These are phyloP conservation scores for Mimumesa dahlbomi DNA, from an alignment of 2,888 invertebrate species.

Conservation along the genomic window DNA sequence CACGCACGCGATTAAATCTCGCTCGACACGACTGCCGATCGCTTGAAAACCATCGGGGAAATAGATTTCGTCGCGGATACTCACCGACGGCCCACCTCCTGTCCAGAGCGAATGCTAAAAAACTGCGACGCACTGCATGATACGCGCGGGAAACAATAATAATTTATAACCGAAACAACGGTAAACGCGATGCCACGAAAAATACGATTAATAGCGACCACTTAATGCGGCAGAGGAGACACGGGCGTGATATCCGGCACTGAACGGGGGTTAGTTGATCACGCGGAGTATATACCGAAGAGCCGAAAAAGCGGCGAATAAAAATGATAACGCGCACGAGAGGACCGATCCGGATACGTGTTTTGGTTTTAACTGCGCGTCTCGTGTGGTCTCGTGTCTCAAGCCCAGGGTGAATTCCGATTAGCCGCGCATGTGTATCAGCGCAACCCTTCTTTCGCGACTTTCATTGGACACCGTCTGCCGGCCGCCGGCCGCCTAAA, in stretches of 20 bases:
- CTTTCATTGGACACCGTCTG: slow-evolving; percentile 44
- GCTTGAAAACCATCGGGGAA: background rate
- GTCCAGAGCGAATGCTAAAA: slow-evolving; percentile 76
- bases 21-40: background rate
- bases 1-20: slow-evolving; percentile 30
- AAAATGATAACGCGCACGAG: slow-evolving; percentile 44
- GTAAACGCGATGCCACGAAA: background rate
- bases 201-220: background rate
- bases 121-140: slow-evolving; percentile 72
- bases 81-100: slow-evolving; percentile 70
- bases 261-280: background rate
- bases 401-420: slow-evolving; percentile 61
- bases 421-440: slow-evolving; percentile 52
- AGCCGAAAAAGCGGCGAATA: slow-evolving; percentile 17
- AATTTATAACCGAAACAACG: slow-evolving; percentile 19
- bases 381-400: slow-evolving; percentile 32
- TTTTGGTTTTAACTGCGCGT: slow-evolving; percentile 51
- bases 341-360: slow-evolving; percentile 42
- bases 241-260: background rate
- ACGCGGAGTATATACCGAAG: slow-evolving; percentile 3
- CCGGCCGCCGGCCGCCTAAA: too few species aligned
- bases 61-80: slow-evolving; percentile 39
- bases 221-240: too few species aligned
- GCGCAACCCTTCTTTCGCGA: slow-evolving; percentile 47
- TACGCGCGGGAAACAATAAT: slow-evolving; percentile 59